Base-by-base conservation (phyloP, 2,113 vertebrate species). In the Zosterops japonicus region DNA sequence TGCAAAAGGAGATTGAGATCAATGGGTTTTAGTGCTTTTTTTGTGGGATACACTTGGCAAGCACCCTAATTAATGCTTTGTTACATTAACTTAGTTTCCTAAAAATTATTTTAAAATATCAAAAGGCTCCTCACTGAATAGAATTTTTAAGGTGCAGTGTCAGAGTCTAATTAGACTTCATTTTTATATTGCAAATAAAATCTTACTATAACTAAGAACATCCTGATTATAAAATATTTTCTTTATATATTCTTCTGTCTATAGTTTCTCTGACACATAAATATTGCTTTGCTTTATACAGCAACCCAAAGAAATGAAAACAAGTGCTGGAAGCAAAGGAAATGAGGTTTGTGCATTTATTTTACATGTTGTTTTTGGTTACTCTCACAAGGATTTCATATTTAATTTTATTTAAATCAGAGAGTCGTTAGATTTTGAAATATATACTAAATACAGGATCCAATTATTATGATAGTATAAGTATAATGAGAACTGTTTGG, bases 291-390 rank as follows among this genome's bases (percentile, higher is more conserved):
- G 79, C 94, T 68, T 97, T 90, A 83, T 85, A 94, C 97, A 99
- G 99, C 99, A 99, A 98, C 98, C 99, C 31, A 99, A 99, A 97
- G 99, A 99, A 97, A 98, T 98, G 98, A 99, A 99, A 95, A 98
- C 98, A 57, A 98, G 98, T 22, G 97, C 98, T 31, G 98, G 98
- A 92, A 98, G 97, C 92, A 99, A 99, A 97, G 99, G 99, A 93
- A 99, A 98, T 47, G 99, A 99, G 99, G 99, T 99, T 95, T 74
- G 97, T 95, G 39, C 16, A 39, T 47, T 94, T 81, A 75, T 89
- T 88, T 88, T 53, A 52, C 64, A 20, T 80, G 10, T 24, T 67
- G 56, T 8, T 93, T 70, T 90, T 89, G 2, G 72, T 64, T 67
- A 68, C 20, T 91, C 31, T 87, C 42, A 61, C 24, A 77, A 59